Base-by-base conservation (phyloP, 2,888 invertebrate genomes). In the Nycteola revayana region DNA sequence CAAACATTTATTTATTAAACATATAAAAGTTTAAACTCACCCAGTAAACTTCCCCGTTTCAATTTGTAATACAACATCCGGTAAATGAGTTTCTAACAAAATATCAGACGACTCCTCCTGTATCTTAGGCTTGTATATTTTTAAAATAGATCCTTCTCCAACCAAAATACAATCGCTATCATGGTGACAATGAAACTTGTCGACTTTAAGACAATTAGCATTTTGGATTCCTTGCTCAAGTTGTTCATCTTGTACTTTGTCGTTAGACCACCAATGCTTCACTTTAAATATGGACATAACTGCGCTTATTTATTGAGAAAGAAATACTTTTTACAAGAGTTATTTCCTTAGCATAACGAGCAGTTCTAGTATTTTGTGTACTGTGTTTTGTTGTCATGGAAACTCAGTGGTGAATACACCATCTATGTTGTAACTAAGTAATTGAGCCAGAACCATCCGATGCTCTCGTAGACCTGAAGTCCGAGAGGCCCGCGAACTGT, bases 221-320 rank as follows among this genome's bases (percentile, higher is more conserved):
- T 92, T 93, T 57, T 91, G 90, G 25, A 88, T 66, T 7, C 92
- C 92, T 25, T 81, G 77, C 49, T 86, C 90, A 20, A 73, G 65
- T 27, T 85, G 81, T 9, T 92, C 93, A 61, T 77, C 73, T 59
- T 89, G 87, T 2, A 83, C 56, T 47, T 93, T 94, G 30, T 91
- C 90, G 7, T 94, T 93, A 9, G 93, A 91, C 97, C 98, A 98
- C 93, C 96, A 96, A 60, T 94, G 94, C 65, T 95, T 92, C 6
- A 94, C 92, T 90, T 96, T 97, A 72, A 98, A 98, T 60, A 98
- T 87, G 1, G 98, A 98, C 98, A 98, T 98, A n/a, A n/a, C n/a
- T n/a, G n/a, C n/a, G n/a, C n/a, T n/a, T n/a, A n/a, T n/a, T n/a
- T n/a, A n/a, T n/a, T n/a, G n/a, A n/a, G n/a, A n/a, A n/a, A n/a